Percentiles rank a stretch among this genome's conserved stretches.
Evolutionary conservation across 2,888 invertebrate species (phyloP).

Genomic region (Ormyrus rosae): DNA sequence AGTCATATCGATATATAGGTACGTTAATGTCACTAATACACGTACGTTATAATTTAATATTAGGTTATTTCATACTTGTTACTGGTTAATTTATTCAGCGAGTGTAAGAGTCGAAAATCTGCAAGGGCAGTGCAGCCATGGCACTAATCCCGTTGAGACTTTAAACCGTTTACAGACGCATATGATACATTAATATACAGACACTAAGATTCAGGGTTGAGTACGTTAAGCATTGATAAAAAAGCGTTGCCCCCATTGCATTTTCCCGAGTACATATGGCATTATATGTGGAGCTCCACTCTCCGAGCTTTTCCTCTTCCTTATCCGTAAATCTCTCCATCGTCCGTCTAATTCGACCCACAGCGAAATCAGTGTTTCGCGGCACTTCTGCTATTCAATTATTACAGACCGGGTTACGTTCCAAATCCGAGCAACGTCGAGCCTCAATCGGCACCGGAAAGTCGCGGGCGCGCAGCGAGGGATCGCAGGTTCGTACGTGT

Average conservation of each 20-base stretch:
- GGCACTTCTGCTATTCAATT: no score
- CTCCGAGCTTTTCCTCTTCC: neutral
- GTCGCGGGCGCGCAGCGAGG: neutral
- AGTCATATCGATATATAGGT: conserved; percentile 21
- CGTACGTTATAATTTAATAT: conserved; percentile 20
- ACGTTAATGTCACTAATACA: conserved; percentile 44
- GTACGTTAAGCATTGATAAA: conserved; percentile 44
- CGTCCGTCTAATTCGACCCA: no score
- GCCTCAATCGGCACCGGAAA: neutral
- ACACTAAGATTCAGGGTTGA: conserved; percentile 40
- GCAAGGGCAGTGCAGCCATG: conserved; percentile 14
- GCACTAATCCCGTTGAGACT: conserved; percentile 18
- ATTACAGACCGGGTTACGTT: no score
- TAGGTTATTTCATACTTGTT: neutral
- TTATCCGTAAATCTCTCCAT: no score
- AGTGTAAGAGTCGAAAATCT: conserved; percentile 38
- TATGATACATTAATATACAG: conserved; percentile 46
- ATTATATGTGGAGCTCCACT: neutral
- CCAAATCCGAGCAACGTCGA: no score
- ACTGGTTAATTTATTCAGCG: neutral
- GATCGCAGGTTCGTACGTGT: neutral
- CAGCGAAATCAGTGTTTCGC: no score
- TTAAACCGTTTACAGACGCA: conserved; percentile 34
- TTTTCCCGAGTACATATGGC: neutral
- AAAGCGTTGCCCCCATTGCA: conserved; percentile 23